These are phyloP conservation scores for Oenanthe oenanthe DNA, from an alignment of 2,113 vertebrate genomes.

Conservation along the genomic window DNA sequence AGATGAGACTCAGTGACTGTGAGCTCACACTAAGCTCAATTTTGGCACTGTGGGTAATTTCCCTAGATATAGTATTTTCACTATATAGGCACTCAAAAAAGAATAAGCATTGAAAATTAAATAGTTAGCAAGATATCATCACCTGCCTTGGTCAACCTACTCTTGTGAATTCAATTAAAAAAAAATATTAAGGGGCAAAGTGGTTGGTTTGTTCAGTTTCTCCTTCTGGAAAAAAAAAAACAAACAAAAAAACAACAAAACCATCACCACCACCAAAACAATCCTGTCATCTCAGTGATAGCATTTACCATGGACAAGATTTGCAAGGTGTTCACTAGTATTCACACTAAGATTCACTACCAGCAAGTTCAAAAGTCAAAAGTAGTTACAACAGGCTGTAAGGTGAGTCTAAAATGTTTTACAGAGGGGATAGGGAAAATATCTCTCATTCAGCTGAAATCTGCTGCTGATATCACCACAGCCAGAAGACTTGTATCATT, in stretches of 20 bases:
- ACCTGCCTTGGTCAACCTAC: neutral
- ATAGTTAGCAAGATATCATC: neutral
- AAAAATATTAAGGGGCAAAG: neutral
- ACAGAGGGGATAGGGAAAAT: rapidly evolving
- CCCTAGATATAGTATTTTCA: neutral
- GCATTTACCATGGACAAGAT: neutral
- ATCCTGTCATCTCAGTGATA: neutral
- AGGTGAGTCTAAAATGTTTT: neutral
- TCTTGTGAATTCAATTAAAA: neutral
- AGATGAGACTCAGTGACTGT: neutral
- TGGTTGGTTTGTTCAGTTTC: neutral
- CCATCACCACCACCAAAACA: neutral
- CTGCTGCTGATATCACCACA: neutral
- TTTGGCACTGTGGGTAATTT: neutral
- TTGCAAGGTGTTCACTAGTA: neutral
- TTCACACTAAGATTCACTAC: neutral
- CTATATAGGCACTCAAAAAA: neutral
- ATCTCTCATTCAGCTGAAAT: neutral
- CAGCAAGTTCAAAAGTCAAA: neutral
- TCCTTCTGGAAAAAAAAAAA: neutral
- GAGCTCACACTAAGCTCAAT: neutral
- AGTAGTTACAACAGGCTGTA: neutral
- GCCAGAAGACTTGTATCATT: neutral
- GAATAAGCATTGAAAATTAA: neutral
- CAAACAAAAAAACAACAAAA: too few species aligned